phyloP scores from a whole-genome alignment of 2,113 vertebrate species.

The Eublepharis macularius region DNA sequence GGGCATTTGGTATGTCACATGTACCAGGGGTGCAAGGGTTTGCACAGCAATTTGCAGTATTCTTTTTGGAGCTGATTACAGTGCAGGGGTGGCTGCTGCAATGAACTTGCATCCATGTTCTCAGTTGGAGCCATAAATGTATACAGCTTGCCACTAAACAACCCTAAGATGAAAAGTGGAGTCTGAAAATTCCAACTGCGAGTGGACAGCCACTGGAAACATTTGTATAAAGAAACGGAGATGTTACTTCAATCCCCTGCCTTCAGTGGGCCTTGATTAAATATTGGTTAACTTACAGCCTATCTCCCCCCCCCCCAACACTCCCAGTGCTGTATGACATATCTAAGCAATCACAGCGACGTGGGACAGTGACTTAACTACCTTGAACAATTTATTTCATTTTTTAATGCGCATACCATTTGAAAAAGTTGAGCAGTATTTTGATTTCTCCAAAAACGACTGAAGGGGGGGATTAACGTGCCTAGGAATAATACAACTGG shows the following conservation, averaged over 20 bases:
- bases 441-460: conserved; percentile 29
- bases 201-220: neutral
- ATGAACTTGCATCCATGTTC: neutral
- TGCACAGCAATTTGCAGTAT: conserved; percentile 23
- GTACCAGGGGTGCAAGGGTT: conserved; percentile 20
- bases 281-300: conserved; percentile 2
- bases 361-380: conserved; percentile 28
- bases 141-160: neutral
- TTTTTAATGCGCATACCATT: conserved; percentile 58
- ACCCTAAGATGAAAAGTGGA: too few relatives aligned
- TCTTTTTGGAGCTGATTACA: neutral
- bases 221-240: neutral
- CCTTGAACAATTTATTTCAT: conserved; percentile 30
- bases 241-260: neutral
- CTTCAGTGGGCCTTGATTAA: neutral
- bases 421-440: conserved; percentile 63
- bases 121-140: conserved; percentile 11
- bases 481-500: conserved; percentile 10
- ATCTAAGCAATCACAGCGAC: conserved; percentile 36
- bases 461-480: conserved; percentile 27
- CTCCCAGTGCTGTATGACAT: neutral
- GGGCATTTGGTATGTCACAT: neutral
- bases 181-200: neutral
- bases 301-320: too few relatives aligned
- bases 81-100: neutral